Conservation (phyloP, 2,888 invertebrate genomes). For the Philereme transversata region DNA sequence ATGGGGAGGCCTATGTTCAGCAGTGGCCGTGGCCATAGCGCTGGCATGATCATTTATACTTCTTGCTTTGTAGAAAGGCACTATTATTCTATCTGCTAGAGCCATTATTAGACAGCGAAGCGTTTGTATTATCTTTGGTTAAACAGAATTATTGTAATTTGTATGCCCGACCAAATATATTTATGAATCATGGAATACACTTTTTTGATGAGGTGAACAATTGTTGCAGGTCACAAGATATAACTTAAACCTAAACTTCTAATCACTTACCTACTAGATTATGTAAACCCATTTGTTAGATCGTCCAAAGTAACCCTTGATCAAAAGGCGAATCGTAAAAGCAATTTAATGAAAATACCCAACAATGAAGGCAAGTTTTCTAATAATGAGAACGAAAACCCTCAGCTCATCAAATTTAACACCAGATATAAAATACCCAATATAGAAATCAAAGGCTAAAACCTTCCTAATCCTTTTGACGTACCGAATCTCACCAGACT, state of each 20-base stretch:
- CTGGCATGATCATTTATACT: too few relatives aligned
- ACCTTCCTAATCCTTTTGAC: constrained; percentile 41
- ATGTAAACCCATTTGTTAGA: constrained; percentile 24
- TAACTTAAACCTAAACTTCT: neutral
- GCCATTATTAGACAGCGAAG: too few relatives aligned
- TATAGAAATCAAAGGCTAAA: constrained; percentile 27
- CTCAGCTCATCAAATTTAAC: constrained; percentile 15
- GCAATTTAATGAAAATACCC: constrained; percentile 33
- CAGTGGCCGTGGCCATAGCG: too few relatives aligned
- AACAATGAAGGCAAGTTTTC: constrained; percentile 21
- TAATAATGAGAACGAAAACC: constrained; percentile 32
- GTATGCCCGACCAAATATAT: too few relatives aligned
- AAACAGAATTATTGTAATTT: too few relatives aligned
- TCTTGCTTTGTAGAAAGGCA: too few relatives aligned
- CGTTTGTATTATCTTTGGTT: too few relatives aligned
- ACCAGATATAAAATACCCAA: constrained; percentile 24
- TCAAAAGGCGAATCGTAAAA: constrained; percentile 26
- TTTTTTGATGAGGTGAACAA: neutral
- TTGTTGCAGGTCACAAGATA: neutral
- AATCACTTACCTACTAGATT: neutral
- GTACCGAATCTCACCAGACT: constrained; percentile 37
- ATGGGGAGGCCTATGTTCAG: too few relatives aligned
- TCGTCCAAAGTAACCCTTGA: constrained; percentile 21
- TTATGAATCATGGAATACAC: too few relatives aligned
- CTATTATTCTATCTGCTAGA: too few relatives aligned